phyloP scores from a whole-genome alignment of 2,888 invertebrate species.

The Synergus japonicus region DNA sequence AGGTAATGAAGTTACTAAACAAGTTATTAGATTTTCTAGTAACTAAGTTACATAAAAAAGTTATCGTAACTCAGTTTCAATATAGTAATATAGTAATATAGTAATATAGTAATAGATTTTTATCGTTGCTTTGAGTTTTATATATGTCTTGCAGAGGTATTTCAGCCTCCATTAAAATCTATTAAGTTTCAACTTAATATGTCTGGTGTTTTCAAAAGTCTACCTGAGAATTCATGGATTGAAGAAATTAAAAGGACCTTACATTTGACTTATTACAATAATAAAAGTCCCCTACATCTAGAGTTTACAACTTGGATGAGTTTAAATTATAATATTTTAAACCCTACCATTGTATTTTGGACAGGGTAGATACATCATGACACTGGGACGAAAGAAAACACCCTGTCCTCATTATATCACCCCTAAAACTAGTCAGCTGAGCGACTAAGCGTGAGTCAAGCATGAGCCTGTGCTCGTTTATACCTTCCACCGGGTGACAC shows the following conservation, averaged over 20 bases:
- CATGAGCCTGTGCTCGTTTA: neutral
- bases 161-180: no score
- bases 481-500: neutral
- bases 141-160: no score
- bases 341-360: neutral
- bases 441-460: constrained; percentile 47
- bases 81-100: neutral
- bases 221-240: no score
- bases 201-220: no score
- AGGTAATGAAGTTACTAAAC: neutral
- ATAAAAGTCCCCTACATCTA: neutral
- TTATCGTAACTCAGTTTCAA: neutral
- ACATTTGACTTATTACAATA: neutral
- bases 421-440: constrained; percentile 51
- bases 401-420: constrained; percentile 50
- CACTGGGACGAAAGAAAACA: constrained; percentile 40
- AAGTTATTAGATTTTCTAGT: neutral
- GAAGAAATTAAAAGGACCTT: neutral
- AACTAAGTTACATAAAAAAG: neutral
- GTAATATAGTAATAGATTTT: no score
- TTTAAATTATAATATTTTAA: neutral
- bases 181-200: no score
- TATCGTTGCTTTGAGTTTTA: no score
- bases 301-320: neutral
- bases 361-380: neutral